Evolutionary conservation across 2,888 invertebrate species (phyloP).

Genomic region (Sceliomorpha sp.): DNA sequence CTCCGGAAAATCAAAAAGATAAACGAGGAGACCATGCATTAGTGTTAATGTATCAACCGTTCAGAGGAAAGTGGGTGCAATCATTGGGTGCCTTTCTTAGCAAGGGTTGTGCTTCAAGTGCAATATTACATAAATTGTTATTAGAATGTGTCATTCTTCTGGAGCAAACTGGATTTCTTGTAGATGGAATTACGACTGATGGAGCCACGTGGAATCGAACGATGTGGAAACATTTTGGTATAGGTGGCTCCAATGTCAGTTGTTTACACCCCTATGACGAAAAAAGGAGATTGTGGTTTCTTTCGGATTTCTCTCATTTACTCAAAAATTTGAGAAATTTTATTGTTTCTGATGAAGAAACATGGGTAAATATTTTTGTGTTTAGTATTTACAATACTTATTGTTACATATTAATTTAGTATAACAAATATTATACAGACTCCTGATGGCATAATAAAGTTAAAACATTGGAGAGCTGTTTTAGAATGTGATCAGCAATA

Average conservation of each 20-base stretch:
- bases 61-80: conserved; percentile 59
- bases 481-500: background rate
- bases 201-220: conserved; percentile 58
- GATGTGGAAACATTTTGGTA: too few species aligned
- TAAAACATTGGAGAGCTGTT: conserved; percentile 27
- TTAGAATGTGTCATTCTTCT: conserved; percentile 59
- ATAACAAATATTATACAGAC: conserved; percentile 27
- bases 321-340: too few species aligned
- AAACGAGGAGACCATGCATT: conserved; percentile 65
- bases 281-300: too few species aligned
- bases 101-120: conserved; percentile 55
- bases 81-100: conserved; percentile 61
- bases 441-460: conserved; percentile 28
- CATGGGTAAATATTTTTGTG: too few species aligned
- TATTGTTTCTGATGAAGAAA: too few species aligned
- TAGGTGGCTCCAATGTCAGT: too few species aligned
- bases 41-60: conserved; percentile 62
- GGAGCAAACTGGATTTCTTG: conserved; percentile 51
- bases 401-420: too few species aligned
- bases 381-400: too few species aligned
- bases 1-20: too few species aligned
- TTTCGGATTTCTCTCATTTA: too few species aligned
- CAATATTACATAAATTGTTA: conserved; percentile 55
- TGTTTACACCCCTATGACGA: too few species aligned
- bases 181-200: conserved; percentile 54